phyloP scores from a whole-genome alignment of 2,113 vertebrate genomes.

The Notothenia coriiceps region DNA sequence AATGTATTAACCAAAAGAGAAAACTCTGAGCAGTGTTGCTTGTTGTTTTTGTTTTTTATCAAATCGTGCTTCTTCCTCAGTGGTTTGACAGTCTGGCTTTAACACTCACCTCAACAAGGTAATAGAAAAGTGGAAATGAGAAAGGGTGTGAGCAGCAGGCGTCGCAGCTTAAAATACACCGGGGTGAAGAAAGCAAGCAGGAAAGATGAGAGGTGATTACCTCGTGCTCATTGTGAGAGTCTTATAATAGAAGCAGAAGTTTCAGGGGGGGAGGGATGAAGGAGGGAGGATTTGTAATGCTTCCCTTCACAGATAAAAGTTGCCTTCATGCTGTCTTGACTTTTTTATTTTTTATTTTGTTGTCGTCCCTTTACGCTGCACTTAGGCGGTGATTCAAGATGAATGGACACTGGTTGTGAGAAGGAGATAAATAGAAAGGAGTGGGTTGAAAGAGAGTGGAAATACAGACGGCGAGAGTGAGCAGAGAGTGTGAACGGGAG shows the following conservation, averaged over 20 bases:
- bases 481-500: not conserved
- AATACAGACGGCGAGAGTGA: not conserved
- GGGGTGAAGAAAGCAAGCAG: conserved; percentile 28
- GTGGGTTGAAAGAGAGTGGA: conserved; percentile 12
- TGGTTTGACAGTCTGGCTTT: not conserved
- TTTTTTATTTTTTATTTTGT: not conserved
- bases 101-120: conserved; percentile 22
- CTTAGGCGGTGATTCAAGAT: conserved; percentile 22
- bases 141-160: conserved; percentile 6
- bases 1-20: not conserved
- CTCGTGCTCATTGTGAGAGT: conserved; percentile 48
- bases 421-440: conserved; percentile 30
- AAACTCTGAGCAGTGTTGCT: not conserved
- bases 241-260: conserved; percentile 49
- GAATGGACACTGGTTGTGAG: conserved; percentile 35
- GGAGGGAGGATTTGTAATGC: conserved; percentile 18
- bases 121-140: conserved; percentile 36
- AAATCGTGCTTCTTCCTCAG: not conserved
- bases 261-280: not conserved
- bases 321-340: conserved; percentile 22
- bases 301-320: conserved; percentile 34
- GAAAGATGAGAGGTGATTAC: conserved; percentile 49
- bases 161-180: conserved; percentile 43
- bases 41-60: not conserved
- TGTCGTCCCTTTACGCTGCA: conserved; percentile 6